These are phyloP conservation scores for Lasioglossum leucozonium DNA, from an alignment of 2,888 invertebrate species.

Conservation along the genomic window DNA sequence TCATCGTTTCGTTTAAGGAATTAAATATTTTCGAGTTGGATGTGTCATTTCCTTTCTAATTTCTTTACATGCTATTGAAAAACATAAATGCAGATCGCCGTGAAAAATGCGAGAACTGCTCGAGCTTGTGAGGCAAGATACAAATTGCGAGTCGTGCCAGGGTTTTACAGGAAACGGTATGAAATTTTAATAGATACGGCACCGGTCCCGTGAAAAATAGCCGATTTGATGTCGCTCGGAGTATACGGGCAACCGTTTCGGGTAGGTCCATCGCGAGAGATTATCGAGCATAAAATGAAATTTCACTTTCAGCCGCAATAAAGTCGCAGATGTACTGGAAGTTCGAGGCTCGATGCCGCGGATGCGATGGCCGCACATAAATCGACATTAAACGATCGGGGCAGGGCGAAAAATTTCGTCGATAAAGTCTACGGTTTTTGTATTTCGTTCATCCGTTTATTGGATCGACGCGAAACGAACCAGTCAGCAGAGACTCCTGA, in stretches of 20 bases:
- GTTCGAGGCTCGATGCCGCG: background rate
- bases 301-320: slow-evolving; percentile 56
- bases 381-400: slow-evolving; percentile 52
- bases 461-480: background rate
- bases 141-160: background rate
- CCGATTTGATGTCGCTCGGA: slow-evolving; percentile 22
- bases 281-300: slow-evolving; percentile 54
- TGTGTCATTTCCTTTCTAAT: too few species aligned
- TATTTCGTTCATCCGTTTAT: background rate
- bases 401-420: slow-evolving; percentile 69
- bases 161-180: background rate
- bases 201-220: slow-evolving; percentile 8
- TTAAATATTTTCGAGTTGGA: background rate
- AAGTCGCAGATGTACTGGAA: slow-evolving; percentile 36
- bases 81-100: too few species aligned
- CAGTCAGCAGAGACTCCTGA: too few species aligned
- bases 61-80: too few species aligned
- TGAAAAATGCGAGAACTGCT: too few species aligned
- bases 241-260: slow-evolving; percentile 23
- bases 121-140: background rate
- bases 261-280: slow-evolving; percentile 10
- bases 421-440: slow-evolving; percentile 57
- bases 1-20: background rate
- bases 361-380: slow-evolving; percentile 37
- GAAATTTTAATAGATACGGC: background rate